Evolutionary conservation across 2,113 vertebrate species (phyloP).

Genomic region (Rhipidura dahli): DNA sequence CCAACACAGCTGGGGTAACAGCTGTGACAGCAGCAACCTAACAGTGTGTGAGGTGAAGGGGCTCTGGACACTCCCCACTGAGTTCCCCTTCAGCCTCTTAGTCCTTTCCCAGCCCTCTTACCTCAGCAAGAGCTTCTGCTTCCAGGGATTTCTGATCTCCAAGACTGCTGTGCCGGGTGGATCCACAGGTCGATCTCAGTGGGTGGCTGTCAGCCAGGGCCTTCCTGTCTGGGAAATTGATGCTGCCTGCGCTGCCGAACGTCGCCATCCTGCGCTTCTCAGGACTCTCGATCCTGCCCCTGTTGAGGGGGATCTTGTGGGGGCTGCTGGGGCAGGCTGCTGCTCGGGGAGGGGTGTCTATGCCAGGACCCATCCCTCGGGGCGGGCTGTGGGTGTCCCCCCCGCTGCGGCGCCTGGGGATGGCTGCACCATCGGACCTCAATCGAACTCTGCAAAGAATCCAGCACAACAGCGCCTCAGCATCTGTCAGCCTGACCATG

Average conservation of each 20-base stretch:
- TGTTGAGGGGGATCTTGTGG: conserved; percentile 87
- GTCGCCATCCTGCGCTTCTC: conserved; percentile 94
- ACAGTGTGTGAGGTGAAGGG: neutral
- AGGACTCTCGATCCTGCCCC: conserved; percentile 88
- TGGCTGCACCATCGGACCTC: conserved; percentile 91
- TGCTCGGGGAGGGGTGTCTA: conserved; percentile 92
- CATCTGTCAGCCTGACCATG: accelerated
- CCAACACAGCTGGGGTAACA: no score
- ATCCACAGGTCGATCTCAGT: conserved; percentile 82
- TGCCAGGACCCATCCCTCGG: conserved; percentile 78
- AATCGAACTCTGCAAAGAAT: conserved; percentile 83
- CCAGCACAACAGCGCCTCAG: neutral
- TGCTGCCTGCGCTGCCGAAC: conserved; percentile 94
- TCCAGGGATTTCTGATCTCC: conserved; percentile 97
- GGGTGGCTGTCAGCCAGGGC: conserved; percentile 85
- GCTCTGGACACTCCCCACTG: neutral
- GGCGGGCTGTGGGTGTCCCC: conserved; percentile 91
- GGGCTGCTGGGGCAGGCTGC: conserved; percentile 97
- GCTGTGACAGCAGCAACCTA: neutral
- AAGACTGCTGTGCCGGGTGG: conserved; percentile 96
- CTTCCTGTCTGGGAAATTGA: conserved; percentile 93
- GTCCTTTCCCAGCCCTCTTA: conserved; percentile 49
- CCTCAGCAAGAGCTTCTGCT: conserved; percentile 95
- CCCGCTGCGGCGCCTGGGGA: conserved; percentile 87
- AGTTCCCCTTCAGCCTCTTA: neutral